Base-by-base conservation (phyloP, 2,113 vertebrate genomes). In the Chloropsis hardwickii region DNA sequence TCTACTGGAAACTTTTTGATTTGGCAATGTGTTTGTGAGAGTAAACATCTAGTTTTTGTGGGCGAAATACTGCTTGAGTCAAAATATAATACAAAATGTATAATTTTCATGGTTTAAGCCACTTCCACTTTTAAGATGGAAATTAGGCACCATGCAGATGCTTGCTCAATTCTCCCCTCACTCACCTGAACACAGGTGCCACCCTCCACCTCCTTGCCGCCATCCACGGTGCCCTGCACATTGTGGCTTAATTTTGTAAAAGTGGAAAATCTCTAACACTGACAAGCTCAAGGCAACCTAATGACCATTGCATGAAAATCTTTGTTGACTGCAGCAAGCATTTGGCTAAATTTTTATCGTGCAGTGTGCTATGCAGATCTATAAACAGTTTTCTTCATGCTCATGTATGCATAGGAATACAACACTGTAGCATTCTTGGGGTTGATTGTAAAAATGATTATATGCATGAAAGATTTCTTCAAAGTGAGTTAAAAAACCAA, bases 121-220 rank as follows among this genome's bases (percentile, higher is more conserved):
- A 73, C 28, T 47, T 39, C 7, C 3, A 65, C 6, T 39, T 47
- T 40, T 40, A 69, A 24, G 14, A 53, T 20, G 39, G 28, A 69
- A 45, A 69, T 69, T 13, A n/a, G 12, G 10, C 27, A 45, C 23
- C 22, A 19, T 27, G 12, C 12, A 53, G 27, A 6, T 42, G 5
- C 31, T 85, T 3, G 1, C 9, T 37, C 12, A 60, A 8, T 45
- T 44, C 18, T 45, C 7, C 5, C 11, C 54, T 60, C 53, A 67
- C 33, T 37, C 27, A 33, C 18, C 25, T 33, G 37, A 3, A 19
- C 18, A 67, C 5, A 22, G 27, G 22, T 67, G 22, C 31, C 53
- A 51, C 11, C 14, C 21, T 31, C 11, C 0, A 0, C 6, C 6
- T 76, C 51, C 37, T 50, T 3, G 0, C 21, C 1, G 2, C 33